Conservation (phyloP, 2,797 vertebrate genomes). For the Eulemur coronatus region DNA sequence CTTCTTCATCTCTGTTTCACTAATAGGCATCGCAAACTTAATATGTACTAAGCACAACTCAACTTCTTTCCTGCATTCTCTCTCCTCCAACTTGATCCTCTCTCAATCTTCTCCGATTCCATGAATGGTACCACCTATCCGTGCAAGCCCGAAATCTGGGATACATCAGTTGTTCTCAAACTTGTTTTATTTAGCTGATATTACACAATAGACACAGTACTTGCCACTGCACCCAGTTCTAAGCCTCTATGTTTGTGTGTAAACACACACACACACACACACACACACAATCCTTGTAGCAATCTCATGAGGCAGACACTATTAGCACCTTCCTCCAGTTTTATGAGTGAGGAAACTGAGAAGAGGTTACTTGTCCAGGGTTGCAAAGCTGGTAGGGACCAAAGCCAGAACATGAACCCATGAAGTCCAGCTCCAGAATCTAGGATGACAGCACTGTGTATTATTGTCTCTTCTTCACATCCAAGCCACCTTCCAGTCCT, state of each 20-base stretch:
- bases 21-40: neutral
- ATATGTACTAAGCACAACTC: neutral
- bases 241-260: neutral
- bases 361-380: neutral
- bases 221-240: neutral
- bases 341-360: neutral
- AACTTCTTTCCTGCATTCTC: neutral
- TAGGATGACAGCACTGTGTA: neutral
- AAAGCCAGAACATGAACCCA: neutral
- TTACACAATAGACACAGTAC: neutral
- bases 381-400: neutral
- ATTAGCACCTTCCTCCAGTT: neutral
- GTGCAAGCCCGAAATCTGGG: neutral
- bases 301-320: neutral
- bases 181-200: neutral
- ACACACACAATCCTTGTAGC: neutral
- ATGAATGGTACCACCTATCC: neutral
- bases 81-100: neutral
- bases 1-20: neutral
- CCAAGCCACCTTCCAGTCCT: neutral
- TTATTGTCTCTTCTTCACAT: neutral
- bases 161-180: neutral
- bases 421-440: neutral
- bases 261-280: rapidly evolving
- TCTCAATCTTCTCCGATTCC: neutral